These are phyloP conservation scores for Formica aserva DNA, from an alignment of 2,888 invertebrate species.

Conservation along the genomic window DNA sequence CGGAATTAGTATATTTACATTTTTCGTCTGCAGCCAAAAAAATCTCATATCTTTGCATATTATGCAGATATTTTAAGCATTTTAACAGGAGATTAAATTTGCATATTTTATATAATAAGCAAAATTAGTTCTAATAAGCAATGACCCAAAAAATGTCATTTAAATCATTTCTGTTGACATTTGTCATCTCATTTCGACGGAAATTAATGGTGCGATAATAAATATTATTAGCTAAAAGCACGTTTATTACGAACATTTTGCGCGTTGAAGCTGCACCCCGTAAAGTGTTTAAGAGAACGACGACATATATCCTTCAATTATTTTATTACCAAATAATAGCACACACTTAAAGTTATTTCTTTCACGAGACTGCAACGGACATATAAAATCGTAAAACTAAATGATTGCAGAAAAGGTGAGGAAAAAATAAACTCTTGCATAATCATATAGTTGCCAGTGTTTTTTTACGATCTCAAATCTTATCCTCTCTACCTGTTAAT, in stretches of 20 bases:
- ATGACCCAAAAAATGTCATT: not conserved
- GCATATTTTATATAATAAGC: not conserved
- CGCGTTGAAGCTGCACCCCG: too few species aligned
- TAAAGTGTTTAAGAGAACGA: too few species aligned
- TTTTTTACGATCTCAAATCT: constrained; percentile 60
- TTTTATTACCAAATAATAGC: not conserved
- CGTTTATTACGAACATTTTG: not conserved
- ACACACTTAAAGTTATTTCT: not conserved
- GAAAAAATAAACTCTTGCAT: not conserved
- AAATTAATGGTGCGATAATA: not conserved
- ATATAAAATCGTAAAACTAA: constrained; percentile 4
- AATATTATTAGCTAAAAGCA: not conserved
- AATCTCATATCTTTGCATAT: not conserved
- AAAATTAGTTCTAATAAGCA: not conserved
- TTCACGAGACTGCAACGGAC: not conserved
- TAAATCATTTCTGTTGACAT: not conserved
- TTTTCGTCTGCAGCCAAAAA: not conserved
- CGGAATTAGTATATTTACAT: not conserved
- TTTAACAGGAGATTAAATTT: not conserved
- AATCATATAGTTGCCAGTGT: constrained; percentile 29
- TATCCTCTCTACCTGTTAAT: constrained; percentile 51
- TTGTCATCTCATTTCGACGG: not conserved
- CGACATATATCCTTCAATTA: not conserved
- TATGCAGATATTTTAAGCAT: not conserved
- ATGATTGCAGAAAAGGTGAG: not conserved